Conservation (phyloP, 2,113 vertebrate genomes). For the Circaetus cinerascens region DNA sequence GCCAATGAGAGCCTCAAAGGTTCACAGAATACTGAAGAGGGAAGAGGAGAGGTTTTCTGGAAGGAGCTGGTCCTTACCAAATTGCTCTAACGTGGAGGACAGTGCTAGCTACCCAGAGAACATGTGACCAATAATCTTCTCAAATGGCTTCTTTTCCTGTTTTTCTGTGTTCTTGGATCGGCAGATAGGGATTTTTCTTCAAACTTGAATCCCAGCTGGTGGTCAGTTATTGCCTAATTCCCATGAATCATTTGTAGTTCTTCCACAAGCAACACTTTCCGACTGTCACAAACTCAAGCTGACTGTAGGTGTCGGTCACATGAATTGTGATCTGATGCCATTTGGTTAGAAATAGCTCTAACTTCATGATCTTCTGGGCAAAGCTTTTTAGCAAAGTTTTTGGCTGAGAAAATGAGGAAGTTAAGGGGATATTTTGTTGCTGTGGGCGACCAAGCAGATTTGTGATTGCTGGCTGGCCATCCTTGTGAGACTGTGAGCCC, state of each 20-base stretch:
- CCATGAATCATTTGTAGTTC: background rate
- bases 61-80: background rate
- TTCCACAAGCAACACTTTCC: background rate
- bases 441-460: background rate
- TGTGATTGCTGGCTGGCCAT: background rate
- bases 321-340: background rate
- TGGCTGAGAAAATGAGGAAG: background rate
- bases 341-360: background rate
- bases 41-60: background rate
- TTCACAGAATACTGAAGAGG: background rate
- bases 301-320: background rate
- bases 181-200: background rate
- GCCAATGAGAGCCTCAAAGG: background rate
- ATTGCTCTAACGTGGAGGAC: background rate
- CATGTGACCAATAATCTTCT: background rate
- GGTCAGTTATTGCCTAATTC: background rate
- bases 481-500: background rate
- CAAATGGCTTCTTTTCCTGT: background rate
- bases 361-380: background rate
- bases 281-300: background rate
- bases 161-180: background rate
- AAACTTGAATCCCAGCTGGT: background rate
- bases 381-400: background rate
- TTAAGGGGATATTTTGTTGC: background rate
- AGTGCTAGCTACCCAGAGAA: background rate